phyloP scores from a whole-genome alignment of 2,888 invertebrate species.

The Oscheius myriophilus region DNA sequence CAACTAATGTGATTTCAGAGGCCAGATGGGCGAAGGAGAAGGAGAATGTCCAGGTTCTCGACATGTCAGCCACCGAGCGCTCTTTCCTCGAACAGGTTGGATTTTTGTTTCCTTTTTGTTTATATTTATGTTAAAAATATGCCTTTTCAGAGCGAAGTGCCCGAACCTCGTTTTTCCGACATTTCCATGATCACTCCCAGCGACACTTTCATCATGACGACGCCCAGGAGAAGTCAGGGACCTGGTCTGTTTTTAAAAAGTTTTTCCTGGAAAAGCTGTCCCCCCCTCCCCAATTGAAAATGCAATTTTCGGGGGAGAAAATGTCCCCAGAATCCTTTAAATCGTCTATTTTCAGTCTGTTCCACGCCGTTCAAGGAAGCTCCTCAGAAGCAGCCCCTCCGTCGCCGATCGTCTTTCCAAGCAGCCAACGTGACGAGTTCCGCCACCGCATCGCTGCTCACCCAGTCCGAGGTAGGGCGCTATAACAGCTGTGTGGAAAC shows the following conservation, averaged over 20 bases:
- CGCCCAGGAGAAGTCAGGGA: not conserved
- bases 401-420: not conserved
- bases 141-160: not conserved
- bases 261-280: not conserved
- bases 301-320: not conserved
- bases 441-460: too few relatives aligned
- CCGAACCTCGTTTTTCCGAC: slow-evolving; percentile 16
- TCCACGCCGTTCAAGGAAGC: slow-evolving; percentile 7
- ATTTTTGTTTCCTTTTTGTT: not conserved
- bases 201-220: slow-evolving; percentile 12
- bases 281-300: not conserved
- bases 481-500: too few relatives aligned
- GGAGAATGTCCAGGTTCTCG: not conserved
- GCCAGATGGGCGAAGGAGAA: slow-evolving; percentile 8
- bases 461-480: too few relatives aligned
- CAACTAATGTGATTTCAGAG: not conserved
- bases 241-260: too few relatives aligned
- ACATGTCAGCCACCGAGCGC: slow-evolving; percentile 5
- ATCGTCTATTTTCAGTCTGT: not conserved
- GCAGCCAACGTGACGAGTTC: too few relatives aligned
- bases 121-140: not conserved
- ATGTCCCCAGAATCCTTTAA: not conserved
- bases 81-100: slow-evolving; percentile 14
- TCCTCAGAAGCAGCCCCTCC: too few relatives aligned
- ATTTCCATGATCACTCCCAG: slow-evolving; percentile 2